These are phyloP conservation scores for Lepus townsendii DNA, from an alignment of 2,797 vertebrate species.

Conservation along the genomic window DNA sequence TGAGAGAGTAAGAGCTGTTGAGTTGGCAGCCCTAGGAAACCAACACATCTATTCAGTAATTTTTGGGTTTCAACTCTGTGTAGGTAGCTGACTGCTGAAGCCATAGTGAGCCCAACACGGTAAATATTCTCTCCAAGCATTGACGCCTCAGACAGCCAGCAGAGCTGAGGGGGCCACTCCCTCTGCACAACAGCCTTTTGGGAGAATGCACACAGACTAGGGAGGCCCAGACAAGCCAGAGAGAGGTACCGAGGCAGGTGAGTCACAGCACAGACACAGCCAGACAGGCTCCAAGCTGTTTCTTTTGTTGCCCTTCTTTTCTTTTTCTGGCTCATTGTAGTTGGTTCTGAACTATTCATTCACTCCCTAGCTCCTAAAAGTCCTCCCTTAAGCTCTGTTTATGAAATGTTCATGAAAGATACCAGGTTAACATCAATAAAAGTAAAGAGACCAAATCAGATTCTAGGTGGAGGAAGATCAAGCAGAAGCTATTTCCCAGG, in stretches of 20 bases:
- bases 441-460: neutral
- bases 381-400: neutral
- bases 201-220: neutral
- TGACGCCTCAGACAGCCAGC: neutral
- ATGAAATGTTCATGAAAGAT: neutral
- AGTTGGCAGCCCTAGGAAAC: neutral
- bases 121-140: neutral
- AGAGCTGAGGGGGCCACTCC: neutral
- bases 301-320: neutral
- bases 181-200: neutral
- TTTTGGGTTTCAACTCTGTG: neutral
- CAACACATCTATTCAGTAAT: neutral
- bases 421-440: neutral
- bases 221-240: neutral
- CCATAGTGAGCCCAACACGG: neutral
- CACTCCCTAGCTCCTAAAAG: neutral
- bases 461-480: neutral
- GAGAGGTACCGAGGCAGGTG: neutral
- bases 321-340: neutral
- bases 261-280: neutral
- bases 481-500: neutral
- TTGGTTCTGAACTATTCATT: neutral
- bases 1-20: neutral
- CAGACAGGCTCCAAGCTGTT: neutral
- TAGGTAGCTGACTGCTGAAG: accelerated